phyloP scores from a whole-genome alignment of 2,888 invertebrate genomes.

The Gandaritis pyraliata region DNA sequence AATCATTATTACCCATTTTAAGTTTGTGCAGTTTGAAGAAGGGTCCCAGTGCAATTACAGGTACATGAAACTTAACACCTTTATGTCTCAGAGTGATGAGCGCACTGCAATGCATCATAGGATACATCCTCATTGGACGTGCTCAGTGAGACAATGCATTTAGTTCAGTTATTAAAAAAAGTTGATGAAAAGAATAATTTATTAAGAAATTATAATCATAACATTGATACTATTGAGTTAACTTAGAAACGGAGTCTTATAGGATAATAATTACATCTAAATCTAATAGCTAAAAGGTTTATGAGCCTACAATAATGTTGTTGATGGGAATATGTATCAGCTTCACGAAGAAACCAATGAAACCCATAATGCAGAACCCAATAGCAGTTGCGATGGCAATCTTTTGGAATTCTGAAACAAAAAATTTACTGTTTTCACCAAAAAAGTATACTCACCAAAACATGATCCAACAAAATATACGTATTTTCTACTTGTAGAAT shows the following conservation, averaged over 20 bases:
- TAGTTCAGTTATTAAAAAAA: too few species aligned
- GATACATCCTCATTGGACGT: too few species aligned
- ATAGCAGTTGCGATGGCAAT: constrained; percentile 99
- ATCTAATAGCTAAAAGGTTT: constrained; percentile 54
- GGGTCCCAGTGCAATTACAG: neutral
- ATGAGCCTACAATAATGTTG: constrained; percentile 96
- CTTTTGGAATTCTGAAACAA: constrained; percentile 97
- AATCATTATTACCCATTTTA: too few species aligned
- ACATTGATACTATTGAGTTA: constrained; percentile 60
- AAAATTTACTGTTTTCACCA: too few species aligned
- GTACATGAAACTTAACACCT: too few species aligned
- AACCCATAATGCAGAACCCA: constrained; percentile 99
- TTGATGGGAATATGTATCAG: constrained; percentile 99
- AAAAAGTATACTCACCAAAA: too few species aligned
- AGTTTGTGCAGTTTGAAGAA: too few species aligned
- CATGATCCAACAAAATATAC: too few species aligned
- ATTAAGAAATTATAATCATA: constrained; percentile 61
- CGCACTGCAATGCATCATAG: too few species aligned
- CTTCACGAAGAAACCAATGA: constrained; percentile 99
- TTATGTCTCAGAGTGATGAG: too few species aligned
- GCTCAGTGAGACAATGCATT: too few species aligned
- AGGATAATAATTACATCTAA: constrained; percentile 62
- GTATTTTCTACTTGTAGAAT: too few species aligned
- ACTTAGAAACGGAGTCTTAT: constrained; percentile 70
- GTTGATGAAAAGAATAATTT: constrained; percentile 70